Evolutionary conservation across 92 coral and sea anemone species (phyloP).

Genomic region (Galaxea fascicularis): DNA sequence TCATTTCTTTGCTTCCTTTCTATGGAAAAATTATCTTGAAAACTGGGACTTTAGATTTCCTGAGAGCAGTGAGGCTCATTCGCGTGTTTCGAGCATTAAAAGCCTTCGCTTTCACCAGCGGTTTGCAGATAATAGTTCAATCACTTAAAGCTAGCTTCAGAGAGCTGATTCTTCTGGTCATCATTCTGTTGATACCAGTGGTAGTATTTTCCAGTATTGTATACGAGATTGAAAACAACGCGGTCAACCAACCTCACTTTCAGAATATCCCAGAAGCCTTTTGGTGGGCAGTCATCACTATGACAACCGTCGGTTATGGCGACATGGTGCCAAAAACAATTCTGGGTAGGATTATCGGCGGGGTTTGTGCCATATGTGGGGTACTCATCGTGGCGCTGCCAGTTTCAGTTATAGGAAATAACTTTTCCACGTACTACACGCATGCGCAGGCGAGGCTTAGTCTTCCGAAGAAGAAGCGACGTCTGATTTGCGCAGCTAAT

Average conservation of each 20-base stretch:
- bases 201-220: slow-evolving; percentile 89
- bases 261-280: slow-evolving; percentile 89
- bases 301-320: slow-evolving; percentile 99
- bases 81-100: slow-evolving; percentile 92
- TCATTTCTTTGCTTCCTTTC: slow-evolving; percentile 85
- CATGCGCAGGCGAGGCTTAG: slow-evolving; percentile 99
- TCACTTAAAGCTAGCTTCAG: slow-evolving; percentile 94
- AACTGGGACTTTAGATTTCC: slow-evolving; percentile 23
- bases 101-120: slow-evolving; percentile 92
- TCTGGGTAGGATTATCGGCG: slow-evolving; percentile 83
- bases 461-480: slow-evolving; percentile 89
- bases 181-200: slow-evolving; percentile 88
- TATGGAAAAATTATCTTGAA: slow-evolving; percentile 60
- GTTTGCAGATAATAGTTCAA: slow-evolving; percentile 94
- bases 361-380: slow-evolving; percentile 95
- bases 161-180: slow-evolving; percentile 80
- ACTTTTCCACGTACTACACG: slow-evolving; percentile 92
- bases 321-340: slow-evolving; percentile 84
- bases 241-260: slow-evolving; percentile 58
- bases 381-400: slow-evolving; percentile 97
- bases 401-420: slow-evolving; percentile 97
- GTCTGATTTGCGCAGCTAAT: slow-evolving; percentile 81
- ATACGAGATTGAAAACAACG: slow-evolving; percentile 72
- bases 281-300: slow-evolving; percentile 99
- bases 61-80: slow-evolving; percentile 84